Evolutionary conservation across 2,113 vertebrate genomes (phyloP), one percentile per base, ranked within the genome.

Genomic region (Atherinomorus stipes): DNA sequence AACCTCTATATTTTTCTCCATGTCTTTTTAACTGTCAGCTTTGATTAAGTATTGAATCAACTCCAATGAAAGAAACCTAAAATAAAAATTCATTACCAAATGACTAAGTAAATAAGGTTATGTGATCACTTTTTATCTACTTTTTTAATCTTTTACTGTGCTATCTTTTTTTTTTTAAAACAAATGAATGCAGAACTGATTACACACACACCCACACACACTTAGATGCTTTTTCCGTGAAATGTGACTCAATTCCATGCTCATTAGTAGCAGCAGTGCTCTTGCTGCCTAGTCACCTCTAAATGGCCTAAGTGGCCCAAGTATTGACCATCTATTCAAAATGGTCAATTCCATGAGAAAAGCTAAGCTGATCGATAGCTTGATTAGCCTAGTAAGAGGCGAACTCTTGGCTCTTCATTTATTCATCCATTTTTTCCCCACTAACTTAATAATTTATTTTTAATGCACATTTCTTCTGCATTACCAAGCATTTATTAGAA

Each of bases 281-380:
- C 71, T 64, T 77, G 66, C 70, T 86, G 71, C 74, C 68, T 54
- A 66, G 66, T 89, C 84, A 89, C 83, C 84, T 83, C 51, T 79
- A 85, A 79, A 75, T 58, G 78, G 85, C 61, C 68, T 79, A 92
- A 90, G 80, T 88, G 85, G 81, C 76, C 64, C 49, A 62, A 38
- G 52, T 85, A 89, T 90, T 92, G 87, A 86, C 76, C 85, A 92
- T 80, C 87, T 65, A 81, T 89, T 78, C 82, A 80, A 85, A 88
- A 84, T 83, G 54, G 74, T 86, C 74, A 86, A 82, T 89, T 85
- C 50, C 71, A 68, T 78, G 71, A 84, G 80, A 84, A n/a, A 83
- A 82, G 68, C 66, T 70, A 67, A 72, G 59, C 65, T 62, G 78
- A 88, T 89, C 83, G 76, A 87, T 89, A 69, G 65, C 59, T 66